A percentile compares a stretch with the other conserved stretches of the same genome.
These are phyloP conservation scores for Empidonax alnorum DNA, from an alignment of 2,113 vertebrate species.

Conservation along the genomic window DNA sequence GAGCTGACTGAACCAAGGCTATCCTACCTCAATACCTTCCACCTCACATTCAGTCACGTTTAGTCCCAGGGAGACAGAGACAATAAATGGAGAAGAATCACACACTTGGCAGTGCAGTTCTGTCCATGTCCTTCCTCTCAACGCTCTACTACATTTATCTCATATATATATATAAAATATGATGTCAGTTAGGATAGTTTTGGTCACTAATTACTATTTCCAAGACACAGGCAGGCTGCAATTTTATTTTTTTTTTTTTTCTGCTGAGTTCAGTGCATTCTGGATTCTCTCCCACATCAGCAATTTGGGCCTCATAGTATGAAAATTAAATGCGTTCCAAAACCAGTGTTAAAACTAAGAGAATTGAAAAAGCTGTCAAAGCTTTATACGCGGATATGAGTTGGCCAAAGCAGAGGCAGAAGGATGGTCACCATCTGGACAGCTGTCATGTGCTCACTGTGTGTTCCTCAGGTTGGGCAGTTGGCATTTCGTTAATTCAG, in stretches of 20 bases:
- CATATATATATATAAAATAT: not conserved
- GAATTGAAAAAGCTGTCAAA: not conserved
- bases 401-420: not conserved
- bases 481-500: not conserved
- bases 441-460: not conserved
- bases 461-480: not conserved
- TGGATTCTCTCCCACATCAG: not conserved
- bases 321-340: conserved; percentile 31
- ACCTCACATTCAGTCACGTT: not conserved
- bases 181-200: not conserved
- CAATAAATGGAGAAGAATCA: not conserved
- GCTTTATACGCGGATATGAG: not conserved
- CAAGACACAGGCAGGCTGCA: not conserved
- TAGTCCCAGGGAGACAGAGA: not conserved
- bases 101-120: not conserved
- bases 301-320: not conserved
- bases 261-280: not conserved
- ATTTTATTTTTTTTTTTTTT: not conserved
- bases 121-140: not conserved
- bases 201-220: not conserved
- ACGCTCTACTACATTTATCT: not conserved
- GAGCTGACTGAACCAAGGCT: not conserved
- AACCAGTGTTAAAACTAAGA: not conserved
- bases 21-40: not conserved
- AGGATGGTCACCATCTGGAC: not conserved